Conservation (phyloP, 1,140 invertebrate genomes). For the Diabrotica virgifera region DNA sequence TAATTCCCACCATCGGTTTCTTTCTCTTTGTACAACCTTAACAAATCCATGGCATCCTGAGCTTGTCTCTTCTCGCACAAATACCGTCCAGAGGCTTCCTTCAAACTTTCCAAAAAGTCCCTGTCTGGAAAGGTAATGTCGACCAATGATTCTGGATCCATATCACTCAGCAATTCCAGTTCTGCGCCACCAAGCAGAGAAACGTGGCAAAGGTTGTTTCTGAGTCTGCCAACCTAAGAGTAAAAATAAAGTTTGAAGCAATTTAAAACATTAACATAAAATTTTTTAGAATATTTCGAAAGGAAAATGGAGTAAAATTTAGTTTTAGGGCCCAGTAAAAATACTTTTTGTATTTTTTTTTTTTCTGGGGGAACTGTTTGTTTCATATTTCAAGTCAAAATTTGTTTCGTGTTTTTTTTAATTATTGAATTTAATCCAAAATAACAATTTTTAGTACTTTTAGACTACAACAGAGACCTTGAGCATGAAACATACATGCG, state of each 20-base stretch:
- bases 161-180: slow-evolving; percentile 75
- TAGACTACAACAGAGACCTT: too few species aligned
- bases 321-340: too few species aligned
- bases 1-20: slow-evolving; percentile 40
- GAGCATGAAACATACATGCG: too few species aligned
- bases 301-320: too few species aligned
- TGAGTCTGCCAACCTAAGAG: slow-evolving; percentile 57
- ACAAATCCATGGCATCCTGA: slow-evolving; percentile 76
- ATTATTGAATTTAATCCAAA: too few species aligned
- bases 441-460: too few species aligned
- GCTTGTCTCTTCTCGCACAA: slow-evolving; percentile 77
- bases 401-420: too few species aligned
- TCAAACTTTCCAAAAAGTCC: slow-evolving; percentile 76
- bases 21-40: slow-evolving; percentile 52
- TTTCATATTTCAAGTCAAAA: too few species aligned
- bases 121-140: slow-evolving; percentile 77
- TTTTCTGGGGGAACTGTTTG: too few species aligned
- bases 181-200: slow-evolving; percentile 76
- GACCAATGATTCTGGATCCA: slow-evolving; percentile 78
- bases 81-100: slow-evolving; percentile 77
- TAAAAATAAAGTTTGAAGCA: neutral
- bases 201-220: slow-evolving; percentile 75
- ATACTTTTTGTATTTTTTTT: too few species aligned
- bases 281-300: neutral
- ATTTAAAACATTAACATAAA: neutral